phyloP scores from a whole-genome alignment of 2,797 vertebrate genomes.

The Diglossa cyanea region DNA sequence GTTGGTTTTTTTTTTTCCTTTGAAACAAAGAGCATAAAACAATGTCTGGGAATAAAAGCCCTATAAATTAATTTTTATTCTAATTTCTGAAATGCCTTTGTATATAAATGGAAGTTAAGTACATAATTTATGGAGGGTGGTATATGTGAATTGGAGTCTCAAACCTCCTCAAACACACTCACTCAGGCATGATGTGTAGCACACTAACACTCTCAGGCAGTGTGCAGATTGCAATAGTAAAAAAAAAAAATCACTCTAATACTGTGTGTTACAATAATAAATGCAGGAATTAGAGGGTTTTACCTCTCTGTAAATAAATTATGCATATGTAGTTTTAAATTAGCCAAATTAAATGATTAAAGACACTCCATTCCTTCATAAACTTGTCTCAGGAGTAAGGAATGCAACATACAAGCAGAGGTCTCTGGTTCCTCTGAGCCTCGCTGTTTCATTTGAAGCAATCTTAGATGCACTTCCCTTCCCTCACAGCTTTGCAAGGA shows the following conservation, averaged over 20 bases:
- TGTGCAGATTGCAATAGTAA: conserved; percentile 64
- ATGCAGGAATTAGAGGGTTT: conserved; percentile 85
- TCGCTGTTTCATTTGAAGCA: conserved; percentile 31
- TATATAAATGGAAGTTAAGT: conserved; percentile 75
- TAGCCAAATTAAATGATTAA: conserved; percentile 89
- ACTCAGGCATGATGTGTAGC: conserved; percentile 72
- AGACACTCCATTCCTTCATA: conserved; percentile 86
- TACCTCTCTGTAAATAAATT: conserved; percentile 84
- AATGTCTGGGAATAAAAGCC: conserved; percentile 66
- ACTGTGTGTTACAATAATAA: conserved; percentile 82
- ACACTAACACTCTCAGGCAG: conserved; percentile 80
- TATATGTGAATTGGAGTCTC: conserved; percentile 73
- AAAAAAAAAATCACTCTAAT: conserved; percentile 73
- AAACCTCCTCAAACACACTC: conserved; percentile 52
- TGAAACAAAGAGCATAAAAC: conserved; percentile 1
- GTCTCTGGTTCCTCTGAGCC: conserved; percentile 44
- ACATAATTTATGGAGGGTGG: conserved; percentile 79
- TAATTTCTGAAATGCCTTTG: conserved; percentile 49
- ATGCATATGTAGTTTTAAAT: conserved; percentile 83
- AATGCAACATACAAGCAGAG: conserved; percentile 18
- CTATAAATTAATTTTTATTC: conserved; percentile 63
- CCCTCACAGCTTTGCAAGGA: neutral
- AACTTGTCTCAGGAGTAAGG: conserved; percentile 78
- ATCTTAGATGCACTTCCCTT: conserved; percentile 1
- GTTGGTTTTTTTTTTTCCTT: neutral